phyloP scores from a whole-genome alignment of 2,797 vertebrate genomes.

The Sebastes paucispinis region DNA sequence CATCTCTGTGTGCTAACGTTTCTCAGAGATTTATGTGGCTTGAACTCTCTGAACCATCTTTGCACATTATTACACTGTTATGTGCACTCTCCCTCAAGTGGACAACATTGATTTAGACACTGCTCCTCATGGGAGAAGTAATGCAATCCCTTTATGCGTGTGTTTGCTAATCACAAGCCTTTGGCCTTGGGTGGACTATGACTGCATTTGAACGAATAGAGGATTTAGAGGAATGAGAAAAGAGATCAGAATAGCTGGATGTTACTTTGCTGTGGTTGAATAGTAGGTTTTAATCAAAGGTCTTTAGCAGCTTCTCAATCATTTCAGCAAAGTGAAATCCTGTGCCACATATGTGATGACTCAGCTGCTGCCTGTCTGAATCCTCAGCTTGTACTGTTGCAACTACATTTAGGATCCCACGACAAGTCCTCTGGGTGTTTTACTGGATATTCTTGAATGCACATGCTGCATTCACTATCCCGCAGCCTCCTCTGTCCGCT shows the following conservation, averaged over 20 bases:
- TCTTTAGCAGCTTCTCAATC: constrained; percentile 8
- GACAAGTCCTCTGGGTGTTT: constrained; percentile 12
- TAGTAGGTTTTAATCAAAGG: constrained; percentile 12
- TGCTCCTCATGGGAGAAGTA: constrained; percentile 22
- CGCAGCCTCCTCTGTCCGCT: background rate
- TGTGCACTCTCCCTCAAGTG: background rate
- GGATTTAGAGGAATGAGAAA: background rate
- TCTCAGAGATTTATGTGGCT: constrained; percentile 6
- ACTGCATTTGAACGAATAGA: constrained; percentile 1
- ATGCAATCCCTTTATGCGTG: constrained; percentile 4
- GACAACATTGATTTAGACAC: constrained; percentile 17
- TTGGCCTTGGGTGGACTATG: background rate
- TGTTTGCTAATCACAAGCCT: constrained; percentile 18
- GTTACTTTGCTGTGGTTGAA: constrained; percentile 8
- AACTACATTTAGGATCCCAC: constrained; percentile 24
- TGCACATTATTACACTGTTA: constrained; percentile 1
- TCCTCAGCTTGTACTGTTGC: constrained; percentile 15
- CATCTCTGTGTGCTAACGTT: constrained; percentile 3
- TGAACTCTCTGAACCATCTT: constrained; percentile 17
- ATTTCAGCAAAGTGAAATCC: constrained; percentile 28
- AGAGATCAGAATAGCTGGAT: background rate
- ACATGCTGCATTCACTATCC: background rate
- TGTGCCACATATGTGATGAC: constrained; percentile 23
- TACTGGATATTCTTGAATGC: constrained; percentile 15
- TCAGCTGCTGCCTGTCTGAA: constrained; percentile 31